A percentile compares a stretch with the other conserved stretches of the same genome.
These are phyloP conservation scores for Bos indicus DNA, from an alignment of 2,113 vertebrate genomes.

Conservation along the genomic window DNA sequence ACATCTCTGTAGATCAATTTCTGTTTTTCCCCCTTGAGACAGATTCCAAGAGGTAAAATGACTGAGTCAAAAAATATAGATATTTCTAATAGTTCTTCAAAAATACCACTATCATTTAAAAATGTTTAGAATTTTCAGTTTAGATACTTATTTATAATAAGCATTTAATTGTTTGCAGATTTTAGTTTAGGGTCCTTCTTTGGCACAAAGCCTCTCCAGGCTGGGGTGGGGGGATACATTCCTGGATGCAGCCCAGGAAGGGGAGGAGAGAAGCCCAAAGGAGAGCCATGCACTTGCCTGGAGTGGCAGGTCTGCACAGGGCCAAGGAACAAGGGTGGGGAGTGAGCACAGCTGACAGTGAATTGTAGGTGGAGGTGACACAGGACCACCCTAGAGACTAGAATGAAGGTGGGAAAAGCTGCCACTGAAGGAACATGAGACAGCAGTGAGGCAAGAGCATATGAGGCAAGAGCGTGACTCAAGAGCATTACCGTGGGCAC, in stretches of 20 bases:
- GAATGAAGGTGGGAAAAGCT: not conserved
- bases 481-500: not conserved
- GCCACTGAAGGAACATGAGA: not conserved
- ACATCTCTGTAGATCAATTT: not conserved
- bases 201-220: not conserved
- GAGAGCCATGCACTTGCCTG: not conserved
- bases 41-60: constrained; percentile 11
- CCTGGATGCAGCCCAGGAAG: not conserved
- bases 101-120: not conserved
- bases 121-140: not conserved
- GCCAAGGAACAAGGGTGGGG: not conserved
- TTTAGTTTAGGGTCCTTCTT: not conserved
- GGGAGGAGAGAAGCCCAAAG: not conserved
- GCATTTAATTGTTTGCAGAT: not conserved
- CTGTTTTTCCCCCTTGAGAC: not conserved
- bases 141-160: not conserved
- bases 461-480: not conserved
- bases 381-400: not conserved
- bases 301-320: not conserved
- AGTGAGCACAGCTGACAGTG: not conserved
- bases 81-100: not conserved
- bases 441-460: not conserved
- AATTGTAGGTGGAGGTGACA: not conserved
- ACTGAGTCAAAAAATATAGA: not conserved
- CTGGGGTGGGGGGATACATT: not conserved